Percentiles rank a stretch among this genome's conserved stretches.
Conservation (phyloP, 2,888 invertebrate genomes). For the Coenonympha glycerion region DNA sequence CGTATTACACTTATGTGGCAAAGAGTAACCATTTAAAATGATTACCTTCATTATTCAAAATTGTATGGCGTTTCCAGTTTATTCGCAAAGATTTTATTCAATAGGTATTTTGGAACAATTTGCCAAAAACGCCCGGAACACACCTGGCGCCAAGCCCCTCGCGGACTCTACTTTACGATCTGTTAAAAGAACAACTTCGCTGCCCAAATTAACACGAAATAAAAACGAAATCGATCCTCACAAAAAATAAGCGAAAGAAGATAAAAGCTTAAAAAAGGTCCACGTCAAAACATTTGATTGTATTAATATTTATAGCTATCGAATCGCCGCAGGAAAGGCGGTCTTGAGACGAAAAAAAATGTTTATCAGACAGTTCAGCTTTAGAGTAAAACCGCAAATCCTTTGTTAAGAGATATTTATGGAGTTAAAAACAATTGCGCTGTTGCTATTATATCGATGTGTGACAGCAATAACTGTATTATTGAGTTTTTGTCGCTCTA, state of each 20-base stretch:
- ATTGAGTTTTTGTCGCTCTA: conserved; percentile 47
- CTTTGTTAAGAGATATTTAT: conserved; percentile 74
- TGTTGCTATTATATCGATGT: conserved; percentile 71
- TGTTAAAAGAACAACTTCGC: conserved; percentile 76
- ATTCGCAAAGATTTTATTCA: conserved; percentile 9
- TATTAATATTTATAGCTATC: conserved; percentile 74
- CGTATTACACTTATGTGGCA: no score
- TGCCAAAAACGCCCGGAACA: conserved; percentile 33
- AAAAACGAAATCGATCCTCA: conserved; percentile 69
- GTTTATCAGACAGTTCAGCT: conserved; percentile 74
- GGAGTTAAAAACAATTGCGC: conserved; percentile 71
- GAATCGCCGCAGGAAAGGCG: conserved; percentile 70
- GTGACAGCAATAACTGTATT: conserved; percentile 73
- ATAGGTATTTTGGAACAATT: conserved; percentile 22
- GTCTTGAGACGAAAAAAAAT: conserved; percentile 59
- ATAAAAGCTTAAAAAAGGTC: conserved; percentile 74
- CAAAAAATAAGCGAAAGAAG: conserved; percentile 70
- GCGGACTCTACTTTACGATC: conserved; percentile 70
- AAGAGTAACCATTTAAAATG: no score
- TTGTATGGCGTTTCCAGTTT: background rate
- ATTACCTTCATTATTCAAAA: no score
- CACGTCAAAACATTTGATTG: conserved; percentile 77
- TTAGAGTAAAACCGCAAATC: conserved; percentile 75
- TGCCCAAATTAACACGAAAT: conserved; percentile 76
- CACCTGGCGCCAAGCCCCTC: conserved; percentile 60